Evolutionary conservation across 2,113 vertebrate genomes (phyloP).

Genomic region (Calyptommatus sinebrachiatus): DNA sequence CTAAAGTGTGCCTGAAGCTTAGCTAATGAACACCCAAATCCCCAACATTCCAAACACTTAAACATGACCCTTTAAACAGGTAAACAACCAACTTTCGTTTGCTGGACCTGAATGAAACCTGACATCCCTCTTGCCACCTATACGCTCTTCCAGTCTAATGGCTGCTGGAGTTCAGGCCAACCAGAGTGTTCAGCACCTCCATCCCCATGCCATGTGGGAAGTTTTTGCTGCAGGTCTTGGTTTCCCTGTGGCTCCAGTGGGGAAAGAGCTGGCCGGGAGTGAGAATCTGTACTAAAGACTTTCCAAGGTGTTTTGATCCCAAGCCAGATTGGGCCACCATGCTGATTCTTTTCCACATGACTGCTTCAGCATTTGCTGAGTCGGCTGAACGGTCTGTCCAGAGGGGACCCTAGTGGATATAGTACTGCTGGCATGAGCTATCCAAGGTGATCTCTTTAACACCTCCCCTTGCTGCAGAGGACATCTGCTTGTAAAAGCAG

Average conservation of each 20-base stretch:
- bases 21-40: too few species aligned
- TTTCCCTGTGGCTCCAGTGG: background rate
- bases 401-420: background rate
- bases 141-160: background rate
- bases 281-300: background rate
- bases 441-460: constrained; percentile 31
- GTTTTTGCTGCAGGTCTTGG: background rate
- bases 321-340: background rate
- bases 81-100: too few species aligned
- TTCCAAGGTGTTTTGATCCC: background rate
- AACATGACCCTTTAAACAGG: too few species aligned
- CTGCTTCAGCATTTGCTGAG: constrained; percentile 12
- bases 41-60: too few species aligned
- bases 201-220: background rate
- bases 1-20: too few species aligned
- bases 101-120: too few species aligned
- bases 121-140: background rate
- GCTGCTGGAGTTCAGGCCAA: background rate
- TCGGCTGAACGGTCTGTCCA: background rate
- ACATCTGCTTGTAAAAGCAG: background rate
- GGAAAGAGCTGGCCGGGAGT: background rate
- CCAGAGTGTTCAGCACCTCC: background rate
- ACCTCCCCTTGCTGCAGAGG: background rate
- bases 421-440: background rate
- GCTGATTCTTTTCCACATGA: background rate